These are phyloP conservation scores for Drosophila fulvimacula DNA, from an alignment of 2,888 invertebrate species.

Conservation along the genomic window DNA sequence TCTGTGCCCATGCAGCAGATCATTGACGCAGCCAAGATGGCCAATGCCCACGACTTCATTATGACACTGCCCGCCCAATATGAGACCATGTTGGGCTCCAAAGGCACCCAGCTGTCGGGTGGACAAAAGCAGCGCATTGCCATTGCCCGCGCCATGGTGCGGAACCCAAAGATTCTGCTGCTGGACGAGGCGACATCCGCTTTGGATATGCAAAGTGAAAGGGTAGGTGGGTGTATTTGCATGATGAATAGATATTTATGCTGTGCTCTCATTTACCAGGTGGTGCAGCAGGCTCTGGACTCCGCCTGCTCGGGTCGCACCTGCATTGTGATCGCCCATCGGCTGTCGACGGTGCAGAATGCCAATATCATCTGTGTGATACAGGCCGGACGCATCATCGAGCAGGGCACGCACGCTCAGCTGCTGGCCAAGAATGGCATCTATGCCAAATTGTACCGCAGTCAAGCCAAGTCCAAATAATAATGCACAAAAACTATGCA, in stretches of 20 bases:
- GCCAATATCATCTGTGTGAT: constrained; percentile 94
- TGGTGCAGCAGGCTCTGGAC: constrained; percentile 94
- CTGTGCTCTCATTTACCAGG: constrained; percentile 47
- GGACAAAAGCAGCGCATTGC: constrained; percentile 95
- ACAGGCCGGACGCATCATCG: constrained; percentile 90
- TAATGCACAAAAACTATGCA: constrained; percentile 12
- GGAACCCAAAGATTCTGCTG: constrained; percentile 89
- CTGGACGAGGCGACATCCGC: constrained; percentile 92
- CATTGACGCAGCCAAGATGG: constrained; percentile 91
- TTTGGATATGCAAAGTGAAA: constrained; percentile 90
- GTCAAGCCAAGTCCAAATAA: constrained; percentile 85
- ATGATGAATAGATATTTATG: too few species aligned
- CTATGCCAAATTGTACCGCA: constrained; percentile 88
- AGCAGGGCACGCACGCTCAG: constrained; percentile 91
- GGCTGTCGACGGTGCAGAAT: constrained; percentile 92
- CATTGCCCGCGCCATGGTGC: constrained; percentile 90
- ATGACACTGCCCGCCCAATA: constrained; percentile 91
- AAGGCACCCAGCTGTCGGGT: constrained; percentile 91
- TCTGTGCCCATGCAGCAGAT: constrained; percentile 89
- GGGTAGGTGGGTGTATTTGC: constrained; percentile 84
- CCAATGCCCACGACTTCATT: constrained; percentile 95
- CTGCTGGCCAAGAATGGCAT: constrained; percentile 88
- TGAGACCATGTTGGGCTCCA: constrained; percentile 90
- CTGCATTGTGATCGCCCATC: constrained; percentile 94
- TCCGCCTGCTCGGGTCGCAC: constrained; percentile 92